Conservation (phyloP, 2,113 vertebrate species). For the Pachycephala philippinensis region DNA sequence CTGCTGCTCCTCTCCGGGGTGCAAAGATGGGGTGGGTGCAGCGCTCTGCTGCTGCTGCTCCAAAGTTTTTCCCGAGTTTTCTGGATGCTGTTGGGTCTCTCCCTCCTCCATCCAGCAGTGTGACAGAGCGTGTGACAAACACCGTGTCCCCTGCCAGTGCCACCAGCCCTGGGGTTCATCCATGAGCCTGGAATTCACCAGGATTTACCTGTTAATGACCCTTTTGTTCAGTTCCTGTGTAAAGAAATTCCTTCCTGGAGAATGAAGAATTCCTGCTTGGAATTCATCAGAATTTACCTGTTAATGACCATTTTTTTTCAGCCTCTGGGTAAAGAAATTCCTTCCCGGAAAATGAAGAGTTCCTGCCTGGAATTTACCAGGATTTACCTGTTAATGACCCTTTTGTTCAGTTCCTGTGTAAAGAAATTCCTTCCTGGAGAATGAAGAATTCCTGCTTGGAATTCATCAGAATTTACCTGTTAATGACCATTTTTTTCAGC, state of each 20-base stretch:
- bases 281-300: neutral
- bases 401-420: neutral
- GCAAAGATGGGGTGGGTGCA: fast-evolving
- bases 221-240: neutral
- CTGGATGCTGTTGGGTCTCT: neutral
- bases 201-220: neutral
- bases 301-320: fast-evolving
- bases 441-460: neutral
- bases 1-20: neutral
- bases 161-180: neutral
- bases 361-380: neutral
- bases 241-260: neutral
- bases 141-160: neutral
- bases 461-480: neutral
- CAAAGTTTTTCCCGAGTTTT: neutral
- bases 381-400: neutral
- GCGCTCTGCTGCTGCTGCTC: neutral
- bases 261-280: neutral
- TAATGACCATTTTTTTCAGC: fast-evolving
- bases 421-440: neutral
- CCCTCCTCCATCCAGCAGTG: neutral
- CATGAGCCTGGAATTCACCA: neutral
- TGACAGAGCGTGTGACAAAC: neutral
- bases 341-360: no score
- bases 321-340: neutral